phyloP scores from a whole-genome alignment of 2,888 invertebrate genomes.

The Chalcis sispes region DNA sequence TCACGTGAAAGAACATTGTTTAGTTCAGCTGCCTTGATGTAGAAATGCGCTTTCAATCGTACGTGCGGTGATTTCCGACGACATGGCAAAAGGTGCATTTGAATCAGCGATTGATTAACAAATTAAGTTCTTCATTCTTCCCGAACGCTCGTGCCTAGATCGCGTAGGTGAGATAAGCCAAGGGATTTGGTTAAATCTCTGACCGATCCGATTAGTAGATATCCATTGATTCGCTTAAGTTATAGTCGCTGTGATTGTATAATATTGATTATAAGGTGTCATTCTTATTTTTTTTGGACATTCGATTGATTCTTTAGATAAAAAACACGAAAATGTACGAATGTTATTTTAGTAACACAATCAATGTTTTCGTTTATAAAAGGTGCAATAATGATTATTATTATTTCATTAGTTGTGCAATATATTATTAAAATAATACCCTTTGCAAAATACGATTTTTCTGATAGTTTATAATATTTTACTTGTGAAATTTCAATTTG shows the following conservation, averaged over 20 bases:
- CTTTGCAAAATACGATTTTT: too few species aligned
- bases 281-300: neutral
- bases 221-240: neutral
- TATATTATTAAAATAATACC: too few species aligned
- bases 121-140: slow-evolving; percentile 58
- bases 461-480: too few species aligned
- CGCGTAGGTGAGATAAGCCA: slow-evolving; percentile 63
- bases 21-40: slow-evolving; percentile 71
- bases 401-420: too few species aligned
- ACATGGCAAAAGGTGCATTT: slow-evolving; percentile 71
- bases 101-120: slow-evolving; percentile 75
- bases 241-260: neutral
- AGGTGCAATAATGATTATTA: too few species aligned
- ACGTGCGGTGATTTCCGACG: slow-evolving; percentile 60
- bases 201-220: slow-evolving; percentile 57
- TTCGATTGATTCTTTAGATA: slow-evolving; percentile 41
- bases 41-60: slow-evolving; percentile 63
- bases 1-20: slow-evolving; percentile 75
- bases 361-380: too few species aligned
- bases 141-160: slow-evolving; percentile 48
- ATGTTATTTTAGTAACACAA: too few species aligned
- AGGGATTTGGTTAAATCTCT: slow-evolving; percentile 64
- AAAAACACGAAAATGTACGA: neutral
- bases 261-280: neutral
- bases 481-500: too few species aligned